These are phyloP conservation scores for Amblyopsis rosae DNA, from an alignment of 2,113 vertebrate species.

Conservation along the genomic window DNA sequence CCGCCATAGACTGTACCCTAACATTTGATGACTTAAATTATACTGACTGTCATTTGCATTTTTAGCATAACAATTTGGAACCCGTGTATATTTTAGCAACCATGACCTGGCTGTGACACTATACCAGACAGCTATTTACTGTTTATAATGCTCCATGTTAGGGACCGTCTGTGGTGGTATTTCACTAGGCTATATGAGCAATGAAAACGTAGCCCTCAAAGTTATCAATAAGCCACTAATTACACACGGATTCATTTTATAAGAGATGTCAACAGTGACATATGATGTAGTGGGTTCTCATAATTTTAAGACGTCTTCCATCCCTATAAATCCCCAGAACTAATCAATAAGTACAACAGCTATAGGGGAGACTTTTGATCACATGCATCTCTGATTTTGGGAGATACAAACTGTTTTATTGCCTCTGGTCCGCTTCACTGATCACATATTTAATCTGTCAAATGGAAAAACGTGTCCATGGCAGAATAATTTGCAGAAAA, in stretches of 20 bases:
- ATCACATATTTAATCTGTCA: background rate
- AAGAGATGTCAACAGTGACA: slow-evolving; percentile 19
- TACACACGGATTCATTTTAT: slow-evolving; percentile 33
- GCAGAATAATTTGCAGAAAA: background rate
- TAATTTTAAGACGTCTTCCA: slow-evolving; percentile 5
- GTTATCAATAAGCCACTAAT: slow-evolving; percentile 42
- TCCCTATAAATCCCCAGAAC: background rate
- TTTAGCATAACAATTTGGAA: too few relatives aligned
- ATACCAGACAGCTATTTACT: background rate
- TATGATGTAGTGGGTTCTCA: background rate
- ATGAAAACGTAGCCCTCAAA: slow-evolving; percentile 22
- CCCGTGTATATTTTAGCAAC: too few relatives aligned
- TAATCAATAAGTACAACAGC: slow-evolving; percentile 38
- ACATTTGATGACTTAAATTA: too few relatives aligned
- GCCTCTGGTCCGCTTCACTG: background rate
- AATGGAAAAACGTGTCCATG: background rate
- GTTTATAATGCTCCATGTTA: background rate
- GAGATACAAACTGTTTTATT: background rate
- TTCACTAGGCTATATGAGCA: slow-evolving; percentile 6
- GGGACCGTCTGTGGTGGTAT: background rate
- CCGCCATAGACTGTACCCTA: too few relatives aligned
- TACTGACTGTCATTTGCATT: too few relatives aligned
- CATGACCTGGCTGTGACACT: background rate
- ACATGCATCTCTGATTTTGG: background rate
- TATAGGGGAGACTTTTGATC: background rate